Conservation (phyloP, 2,888 invertebrate genomes). For the Drosophila limbata region DNA sequence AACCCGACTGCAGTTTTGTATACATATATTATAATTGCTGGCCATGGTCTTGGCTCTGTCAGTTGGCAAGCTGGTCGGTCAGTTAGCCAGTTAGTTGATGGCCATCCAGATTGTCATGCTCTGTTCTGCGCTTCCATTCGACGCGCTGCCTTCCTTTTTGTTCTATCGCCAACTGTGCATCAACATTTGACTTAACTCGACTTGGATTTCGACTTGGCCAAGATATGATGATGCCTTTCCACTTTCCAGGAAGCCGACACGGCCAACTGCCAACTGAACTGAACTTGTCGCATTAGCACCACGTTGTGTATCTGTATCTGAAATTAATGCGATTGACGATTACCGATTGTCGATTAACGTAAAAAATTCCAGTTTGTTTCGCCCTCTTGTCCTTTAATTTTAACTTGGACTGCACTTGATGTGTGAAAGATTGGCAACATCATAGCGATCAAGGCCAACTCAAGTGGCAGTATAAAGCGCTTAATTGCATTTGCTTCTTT, state of each 20-base stretch:
- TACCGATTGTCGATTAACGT: slow-evolving; percentile 31
- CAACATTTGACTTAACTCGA: slow-evolving; percentile 9
- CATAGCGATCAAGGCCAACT: neutral
- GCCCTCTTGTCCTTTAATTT: neutral
- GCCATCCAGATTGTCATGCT: slow-evolving; percentile 39
- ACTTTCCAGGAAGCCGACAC: slow-evolving; percentile 49
- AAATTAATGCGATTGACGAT: slow-evolving; percentile 45
- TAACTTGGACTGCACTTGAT: neutral
- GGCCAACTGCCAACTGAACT: slow-evolving; percentile 22
- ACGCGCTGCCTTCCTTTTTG: slow-evolving; percentile 37
- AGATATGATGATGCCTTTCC: slow-evolving; percentile 10
- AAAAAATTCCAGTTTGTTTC: neutral
- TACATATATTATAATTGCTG: slow-evolving; percentile 75
- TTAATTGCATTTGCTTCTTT: too few species aligned
- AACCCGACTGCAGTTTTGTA: slow-evolving; percentile 65
- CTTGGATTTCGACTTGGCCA: neutral
- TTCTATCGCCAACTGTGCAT: slow-evolving; percentile 51
- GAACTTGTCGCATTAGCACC: slow-evolving; percentile 78
- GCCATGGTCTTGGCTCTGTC: slow-evolving; percentile 51
- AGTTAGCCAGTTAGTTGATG: slow-evolving; percentile 42
- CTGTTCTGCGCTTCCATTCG: slow-evolving; percentile 45
- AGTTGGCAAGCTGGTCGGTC: slow-evolving; percentile 20
- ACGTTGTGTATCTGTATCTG: slow-evolving; percentile 43
- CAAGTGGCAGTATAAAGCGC: too few species aligned
- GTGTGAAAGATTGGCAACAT: neutral